phyloP scores from a whole-genome alignment of 2,797 vertebrate genomes.

The Crocodylus rhombifer region DNA sequence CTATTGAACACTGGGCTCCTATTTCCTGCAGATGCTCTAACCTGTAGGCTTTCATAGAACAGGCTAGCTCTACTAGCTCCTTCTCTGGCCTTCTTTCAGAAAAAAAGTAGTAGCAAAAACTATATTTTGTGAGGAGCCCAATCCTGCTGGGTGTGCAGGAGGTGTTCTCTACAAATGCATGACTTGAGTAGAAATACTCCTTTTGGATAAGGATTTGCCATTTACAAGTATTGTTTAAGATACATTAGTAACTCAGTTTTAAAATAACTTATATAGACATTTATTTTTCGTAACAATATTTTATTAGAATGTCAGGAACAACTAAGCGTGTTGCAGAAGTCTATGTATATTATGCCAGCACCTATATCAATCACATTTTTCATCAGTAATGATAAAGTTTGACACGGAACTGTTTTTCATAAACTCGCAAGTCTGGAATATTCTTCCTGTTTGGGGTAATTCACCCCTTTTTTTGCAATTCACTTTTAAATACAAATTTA shows the following conservation, averaged over 20 bases:
- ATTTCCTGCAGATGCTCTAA: too few relatives aligned
- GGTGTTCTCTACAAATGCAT: too few relatives aligned
- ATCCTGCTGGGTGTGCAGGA: background rate
- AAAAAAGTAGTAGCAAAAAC: too few relatives aligned
- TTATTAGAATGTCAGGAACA: background rate
- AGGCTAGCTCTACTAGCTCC: too few relatives aligned
- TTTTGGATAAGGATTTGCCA: background rate
- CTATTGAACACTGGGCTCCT: too few relatives aligned
- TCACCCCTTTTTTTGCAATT: conserved; percentile 17
- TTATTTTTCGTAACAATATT: background rate
- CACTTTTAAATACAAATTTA: background rate
- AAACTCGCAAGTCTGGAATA: background rate
- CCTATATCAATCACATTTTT: background rate
- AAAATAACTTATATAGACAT: background rate
- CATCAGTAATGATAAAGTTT: background rate
- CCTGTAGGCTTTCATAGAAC: too few relatives aligned
- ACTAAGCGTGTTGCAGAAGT: background rate
- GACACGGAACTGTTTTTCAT: background rate
- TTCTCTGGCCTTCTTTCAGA: too few relatives aligned
- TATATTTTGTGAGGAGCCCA: too few relatives aligned
- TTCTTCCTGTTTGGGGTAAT: background rate
- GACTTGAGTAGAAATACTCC: background rate
- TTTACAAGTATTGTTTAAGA: background rate
- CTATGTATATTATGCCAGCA: background rate
- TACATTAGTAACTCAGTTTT: background rate